Evolutionary conservation across 35 echinoderm and acorn worm genomes (phyloP), one percentile per base, ranked within the genome.

Genomic region (Diadema setosum): DNA sequence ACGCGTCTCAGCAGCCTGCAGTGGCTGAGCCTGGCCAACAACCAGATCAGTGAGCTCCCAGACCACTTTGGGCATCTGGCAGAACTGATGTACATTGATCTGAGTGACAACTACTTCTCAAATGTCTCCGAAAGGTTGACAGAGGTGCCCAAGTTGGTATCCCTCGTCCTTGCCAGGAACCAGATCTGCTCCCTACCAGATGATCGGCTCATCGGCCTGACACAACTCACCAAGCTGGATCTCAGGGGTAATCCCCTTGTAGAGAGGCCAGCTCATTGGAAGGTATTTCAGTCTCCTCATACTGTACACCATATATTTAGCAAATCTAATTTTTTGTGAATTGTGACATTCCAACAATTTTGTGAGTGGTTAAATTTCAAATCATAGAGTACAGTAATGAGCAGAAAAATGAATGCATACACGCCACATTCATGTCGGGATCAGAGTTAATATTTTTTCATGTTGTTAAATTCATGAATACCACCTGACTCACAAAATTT

Each of bases 201-300:
- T 92, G 92, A 95, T 64, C 45, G 70, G 0, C 82, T 99, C 18
- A 37, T 99, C 23, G 96, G 96, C 16, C 80, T 99, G n/a, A 91
- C 89, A 12, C 29, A 69, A 25, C 78, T 99, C 3, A 90, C 87
- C 15, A 99, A 99, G 57, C 56, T 99, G 16, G 96, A 99, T 34
- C 83, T 99, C 32, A 94, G 96, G 42, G 92, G 90, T 33, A 99
- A 99, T 55, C 70, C 90, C 29, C 82, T 99, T 45, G 87, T 55
- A 65, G 83, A 92, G 3, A 91, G 96, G 82, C 96, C 96, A 70
- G 41, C 43, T 35, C 96, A 99, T 56, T 99, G 96, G 96, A 99
- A 99, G 90, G 96, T 99, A 87, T 16, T 83, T 3, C n/a, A n/a
- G n/a, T n/a, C n/a, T n/a, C n/a, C n/a, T n/a, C n/a, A n/a, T n/a